Conservation (phyloP, 2,797 vertebrate species). For the Hippocampus kuda region DNA sequence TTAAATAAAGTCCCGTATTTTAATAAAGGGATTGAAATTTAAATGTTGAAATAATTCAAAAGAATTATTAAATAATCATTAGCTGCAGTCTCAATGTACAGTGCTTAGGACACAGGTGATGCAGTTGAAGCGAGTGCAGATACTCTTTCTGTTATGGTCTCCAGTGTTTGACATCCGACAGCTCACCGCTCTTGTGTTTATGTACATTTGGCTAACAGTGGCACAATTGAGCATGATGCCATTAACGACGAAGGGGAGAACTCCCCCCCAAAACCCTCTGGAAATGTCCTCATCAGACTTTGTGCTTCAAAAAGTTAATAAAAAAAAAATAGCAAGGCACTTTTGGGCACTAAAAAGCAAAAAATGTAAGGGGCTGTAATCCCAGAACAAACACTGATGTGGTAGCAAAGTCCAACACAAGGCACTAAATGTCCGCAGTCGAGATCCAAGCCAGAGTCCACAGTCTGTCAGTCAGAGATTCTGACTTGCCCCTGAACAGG, state of each 20-base stretch:
- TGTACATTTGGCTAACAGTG: background rate
- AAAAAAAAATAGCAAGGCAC: slow-evolving; percentile 1
- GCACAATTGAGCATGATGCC: background rate
- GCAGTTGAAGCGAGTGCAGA: background rate
- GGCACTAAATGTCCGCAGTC: background rate
- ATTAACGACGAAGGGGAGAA: background rate
- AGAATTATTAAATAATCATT: too few relatives aligned
- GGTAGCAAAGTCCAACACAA: background rate
- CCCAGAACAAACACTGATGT: background rate
- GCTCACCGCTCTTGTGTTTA: background rate
- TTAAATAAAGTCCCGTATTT: too few relatives aligned
- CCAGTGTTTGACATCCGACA: slow-evolving; percentile 44
- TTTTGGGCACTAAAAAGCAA: background rate
- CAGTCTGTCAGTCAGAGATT: background rate
- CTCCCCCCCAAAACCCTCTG: background rate
- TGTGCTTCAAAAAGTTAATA: background rate
- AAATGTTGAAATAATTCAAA: too few relatives aligned
- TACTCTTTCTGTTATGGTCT: slow-evolving; percentile 14
- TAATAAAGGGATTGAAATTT: too few relatives aligned
- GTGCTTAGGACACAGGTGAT: background rate
- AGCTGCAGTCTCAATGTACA: too few relatives aligned
- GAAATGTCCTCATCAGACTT: background rate
- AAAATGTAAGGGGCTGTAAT: background rate
- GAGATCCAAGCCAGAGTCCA: background rate
- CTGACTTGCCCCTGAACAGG: background rate